phyloP scores from a whole-genome alignment of 2,113 vertebrate species.

The Poeciliopsis turrubarensis region DNA sequence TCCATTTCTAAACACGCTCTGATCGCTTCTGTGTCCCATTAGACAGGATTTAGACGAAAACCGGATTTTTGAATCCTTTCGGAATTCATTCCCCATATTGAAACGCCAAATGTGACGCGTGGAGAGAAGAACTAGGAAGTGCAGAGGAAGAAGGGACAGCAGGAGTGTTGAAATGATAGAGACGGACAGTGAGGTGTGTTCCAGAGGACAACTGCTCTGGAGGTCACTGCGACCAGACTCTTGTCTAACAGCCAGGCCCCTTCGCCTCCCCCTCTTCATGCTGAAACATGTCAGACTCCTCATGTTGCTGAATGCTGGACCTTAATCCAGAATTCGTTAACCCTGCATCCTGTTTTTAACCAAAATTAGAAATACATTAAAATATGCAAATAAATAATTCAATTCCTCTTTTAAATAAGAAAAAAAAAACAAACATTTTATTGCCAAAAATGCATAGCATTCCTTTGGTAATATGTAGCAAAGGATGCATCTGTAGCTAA shows the following conservation, averaged over 20 bases:
- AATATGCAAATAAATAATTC: too few relatives aligned
- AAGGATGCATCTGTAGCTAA: too few relatives aligned
- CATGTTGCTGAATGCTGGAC: conserved; percentile 33
- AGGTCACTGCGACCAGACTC: conserved; percentile 64
- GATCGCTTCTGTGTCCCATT: neutral
- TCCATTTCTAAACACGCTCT: conserved; percentile 10
- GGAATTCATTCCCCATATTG: neutral
- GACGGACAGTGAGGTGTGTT: conserved; percentile 38
- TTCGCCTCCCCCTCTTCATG: conserved; percentile 20
- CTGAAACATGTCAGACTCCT: conserved; percentile 14
- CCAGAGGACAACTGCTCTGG: conserved; percentile 58
- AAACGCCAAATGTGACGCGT: neutral
- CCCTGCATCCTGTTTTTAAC: too few relatives aligned
- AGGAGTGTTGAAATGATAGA: conserved; percentile 7
- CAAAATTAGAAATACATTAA: too few relatives aligned
- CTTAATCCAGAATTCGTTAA: conserved; percentile 27
- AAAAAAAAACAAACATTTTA: too few relatives aligned
- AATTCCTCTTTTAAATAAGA: too few relatives aligned
- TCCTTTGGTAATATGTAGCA: too few relatives aligned
- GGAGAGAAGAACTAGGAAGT: neutral
- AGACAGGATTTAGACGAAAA: too few relatives aligned
- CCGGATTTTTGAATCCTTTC: neutral
- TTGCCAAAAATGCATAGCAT: too few relatives aligned
- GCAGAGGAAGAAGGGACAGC: neutral
- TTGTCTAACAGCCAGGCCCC: conserved; percentile 51